These are phyloP conservation scores for Choreutis nemorana DNA, from an alignment of 2,888 invertebrate genomes.

Conservation along the genomic window DNA sequence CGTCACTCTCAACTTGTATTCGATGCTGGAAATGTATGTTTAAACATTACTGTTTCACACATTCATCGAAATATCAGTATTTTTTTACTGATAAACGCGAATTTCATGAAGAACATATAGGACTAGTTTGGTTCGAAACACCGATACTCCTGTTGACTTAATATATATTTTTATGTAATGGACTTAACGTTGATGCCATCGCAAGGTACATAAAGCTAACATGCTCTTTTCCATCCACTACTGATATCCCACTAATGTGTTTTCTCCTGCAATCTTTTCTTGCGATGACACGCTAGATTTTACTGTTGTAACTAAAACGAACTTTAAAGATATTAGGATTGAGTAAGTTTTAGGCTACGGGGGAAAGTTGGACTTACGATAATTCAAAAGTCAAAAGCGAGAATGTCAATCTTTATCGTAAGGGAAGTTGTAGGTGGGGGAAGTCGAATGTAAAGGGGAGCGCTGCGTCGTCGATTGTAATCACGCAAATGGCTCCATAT, in stretches of 20 bases:
- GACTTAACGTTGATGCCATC: conserved; percentile 39
- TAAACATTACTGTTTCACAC: conserved; percentile 9
- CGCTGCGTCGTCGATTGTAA: conserved; percentile 62
- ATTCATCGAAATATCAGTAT: no score
- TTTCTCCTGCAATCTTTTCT: conserved; percentile 61
- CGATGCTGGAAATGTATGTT: conserved; percentile 10
- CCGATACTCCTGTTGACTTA: conserved; percentile 42
- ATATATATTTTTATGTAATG: conserved; percentile 53
- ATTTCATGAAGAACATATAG: no score
- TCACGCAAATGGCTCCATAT: conserved; percentile 64
- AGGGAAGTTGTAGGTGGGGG: conserved; percentile 53
- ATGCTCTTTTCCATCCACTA: conserved; percentile 50
- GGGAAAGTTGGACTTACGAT: conserved; percentile 36
- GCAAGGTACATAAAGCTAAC: conserved; percentile 39
- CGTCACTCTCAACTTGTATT: conserved; percentile 10
- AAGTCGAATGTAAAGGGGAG: conserved; percentile 42
- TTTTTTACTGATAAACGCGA: no score
- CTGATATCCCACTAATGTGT: conserved; percentile 62
- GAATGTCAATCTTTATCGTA: conserved; percentile 64
- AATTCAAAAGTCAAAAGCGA: conserved; percentile 49
- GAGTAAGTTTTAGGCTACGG: conserved; percentile 28
- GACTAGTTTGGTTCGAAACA: no score
- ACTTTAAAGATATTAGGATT: conserved; percentile 23
- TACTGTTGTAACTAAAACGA: conserved; percentile 20
- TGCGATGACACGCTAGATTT: conserved; percentile 58